phyloP scores from a whole-genome alignment of 2,888 invertebrate genomes.

The Sphinx pinastri region DNA sequence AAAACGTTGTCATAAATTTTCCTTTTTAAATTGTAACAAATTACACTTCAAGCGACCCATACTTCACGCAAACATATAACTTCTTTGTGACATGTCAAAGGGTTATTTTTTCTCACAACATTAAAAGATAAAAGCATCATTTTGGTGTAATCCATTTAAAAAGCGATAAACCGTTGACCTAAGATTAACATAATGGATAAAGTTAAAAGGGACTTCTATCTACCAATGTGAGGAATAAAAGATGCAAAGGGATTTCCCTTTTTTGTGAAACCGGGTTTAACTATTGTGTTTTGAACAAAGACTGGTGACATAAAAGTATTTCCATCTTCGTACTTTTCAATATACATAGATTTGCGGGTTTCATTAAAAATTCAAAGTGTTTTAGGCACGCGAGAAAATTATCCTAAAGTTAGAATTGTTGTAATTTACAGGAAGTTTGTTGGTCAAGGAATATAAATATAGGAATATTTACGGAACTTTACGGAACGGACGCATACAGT shows the following conservation, averaged over 20 bases:
- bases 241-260: conserved; percentile 66
- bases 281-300: conserved; percentile 70
- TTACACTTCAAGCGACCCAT: conserved; percentile 12
- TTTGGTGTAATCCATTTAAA: conserved; percentile 65
- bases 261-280: conserved; percentile 63
- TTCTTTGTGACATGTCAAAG: conserved; percentile 50
- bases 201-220: conserved; percentile 72
- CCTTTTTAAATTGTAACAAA: conserved; percentile 6
- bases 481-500: no score
- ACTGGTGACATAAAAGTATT: conserved; percentile 53
- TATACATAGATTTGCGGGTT: conserved; percentile 25
- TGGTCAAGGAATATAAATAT: no score
- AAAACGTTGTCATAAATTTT: conserved; percentile 3
- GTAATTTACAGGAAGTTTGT: no score
- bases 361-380: neutral
- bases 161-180: conserved; percentile 68
- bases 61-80: conserved; percentile 29
- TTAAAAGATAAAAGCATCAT: conserved; percentile 55
- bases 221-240: conserved; percentile 60
- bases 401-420: no score
- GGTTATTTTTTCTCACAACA: conserved; percentile 45
- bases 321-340: conserved; percentile 39
- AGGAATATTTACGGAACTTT: no score
- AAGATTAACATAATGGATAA: conserved; percentile 74
- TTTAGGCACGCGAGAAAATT: neutral